Evolutionary conservation across 2,113 vertebrate genomes (phyloP).

Genomic region (Oenanthe oenanthe): DNA sequence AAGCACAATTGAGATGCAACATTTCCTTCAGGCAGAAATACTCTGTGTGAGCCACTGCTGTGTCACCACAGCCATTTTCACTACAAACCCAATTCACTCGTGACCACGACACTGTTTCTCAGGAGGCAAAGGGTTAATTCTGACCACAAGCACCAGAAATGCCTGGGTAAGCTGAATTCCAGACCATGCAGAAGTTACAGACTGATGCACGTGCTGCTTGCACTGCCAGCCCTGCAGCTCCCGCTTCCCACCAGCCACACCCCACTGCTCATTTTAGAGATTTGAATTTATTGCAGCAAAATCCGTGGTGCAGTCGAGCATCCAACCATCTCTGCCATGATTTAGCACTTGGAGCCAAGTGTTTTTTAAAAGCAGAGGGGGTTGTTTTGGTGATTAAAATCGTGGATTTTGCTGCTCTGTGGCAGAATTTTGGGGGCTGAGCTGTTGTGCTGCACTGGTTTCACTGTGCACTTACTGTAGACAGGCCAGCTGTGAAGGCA

Average conservation of each 20-base stretch:
- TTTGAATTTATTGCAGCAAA: not conserved
- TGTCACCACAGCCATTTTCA: not conserved
- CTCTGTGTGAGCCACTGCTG: rapidly evolving
- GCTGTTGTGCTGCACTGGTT: not conserved
- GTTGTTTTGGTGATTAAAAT: rapidly evolving
- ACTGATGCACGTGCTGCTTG: no score
- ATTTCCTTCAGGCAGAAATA: not conserved
- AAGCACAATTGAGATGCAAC: not conserved
- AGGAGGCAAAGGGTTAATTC: not conserved
- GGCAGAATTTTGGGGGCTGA: not conserved
- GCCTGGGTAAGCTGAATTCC: not conserved
- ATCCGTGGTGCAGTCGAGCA: rapidly evolving
- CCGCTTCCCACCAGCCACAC: not conserved
- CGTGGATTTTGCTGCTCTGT: rapidly evolving
- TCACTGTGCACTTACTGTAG: slow-evolving; percentile 71
- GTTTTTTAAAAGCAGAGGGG: not conserved
- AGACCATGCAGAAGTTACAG: not conserved
- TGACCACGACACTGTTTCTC: not conserved
- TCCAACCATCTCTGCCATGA: rapidly evolving
- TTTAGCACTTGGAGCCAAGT: not conserved
- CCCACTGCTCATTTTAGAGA: not conserved
- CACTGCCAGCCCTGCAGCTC: not conserved
- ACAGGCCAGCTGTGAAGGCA: slow-evolving; percentile 83
- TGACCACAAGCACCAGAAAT: not conserved
- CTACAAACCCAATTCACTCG: not conserved